Conservation (phyloP, 2,888 invertebrate species). For the Orthosia gracilis region DNA sequence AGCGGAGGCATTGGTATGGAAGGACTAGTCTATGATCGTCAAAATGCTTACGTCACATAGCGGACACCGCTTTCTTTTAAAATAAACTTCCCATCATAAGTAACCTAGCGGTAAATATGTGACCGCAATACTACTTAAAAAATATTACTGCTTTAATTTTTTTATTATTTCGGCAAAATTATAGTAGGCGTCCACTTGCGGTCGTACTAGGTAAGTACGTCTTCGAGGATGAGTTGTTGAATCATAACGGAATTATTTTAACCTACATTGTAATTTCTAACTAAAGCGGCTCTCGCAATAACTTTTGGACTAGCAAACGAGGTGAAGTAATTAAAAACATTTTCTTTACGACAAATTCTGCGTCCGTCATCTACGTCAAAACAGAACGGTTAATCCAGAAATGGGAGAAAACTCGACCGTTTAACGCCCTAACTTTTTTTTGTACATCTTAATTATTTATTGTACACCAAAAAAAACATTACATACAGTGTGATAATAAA, state of each 20-base stretch:
- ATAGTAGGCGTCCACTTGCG: slow-evolving; percentile 25
- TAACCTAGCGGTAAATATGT: background rate
- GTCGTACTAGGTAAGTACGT: slow-evolving; percentile 24
- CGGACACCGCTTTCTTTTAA: background rate
- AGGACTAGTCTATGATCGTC: background rate
- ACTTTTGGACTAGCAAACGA: background rate
- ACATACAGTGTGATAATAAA: too few relatives aligned
- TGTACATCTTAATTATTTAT: too few relatives aligned
- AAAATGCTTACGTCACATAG: background rate
- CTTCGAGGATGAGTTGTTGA: slow-evolving; percentile 21
- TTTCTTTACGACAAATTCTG: too few relatives aligned
- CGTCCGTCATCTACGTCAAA: too few relatives aligned
- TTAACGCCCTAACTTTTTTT: too few relatives aligned
- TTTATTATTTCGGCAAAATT: background rate
- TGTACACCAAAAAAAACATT: too few relatives aligned
- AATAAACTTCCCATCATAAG: too few relatives aligned
- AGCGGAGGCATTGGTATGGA: background rate
- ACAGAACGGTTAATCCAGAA: too few relatives aligned
- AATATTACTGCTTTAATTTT: background rate
- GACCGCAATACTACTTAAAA: background rate
- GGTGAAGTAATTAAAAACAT: background rate
- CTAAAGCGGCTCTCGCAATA: slow-evolving; percentile 15
- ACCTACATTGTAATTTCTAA: slow-evolving; percentile 38
- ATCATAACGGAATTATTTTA: slow-evolving; percentile 22
- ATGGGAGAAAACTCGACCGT: too few relatives aligned